Conservation (phyloP, 2,113 vertebrate species). For the Alces alces region DNA sequence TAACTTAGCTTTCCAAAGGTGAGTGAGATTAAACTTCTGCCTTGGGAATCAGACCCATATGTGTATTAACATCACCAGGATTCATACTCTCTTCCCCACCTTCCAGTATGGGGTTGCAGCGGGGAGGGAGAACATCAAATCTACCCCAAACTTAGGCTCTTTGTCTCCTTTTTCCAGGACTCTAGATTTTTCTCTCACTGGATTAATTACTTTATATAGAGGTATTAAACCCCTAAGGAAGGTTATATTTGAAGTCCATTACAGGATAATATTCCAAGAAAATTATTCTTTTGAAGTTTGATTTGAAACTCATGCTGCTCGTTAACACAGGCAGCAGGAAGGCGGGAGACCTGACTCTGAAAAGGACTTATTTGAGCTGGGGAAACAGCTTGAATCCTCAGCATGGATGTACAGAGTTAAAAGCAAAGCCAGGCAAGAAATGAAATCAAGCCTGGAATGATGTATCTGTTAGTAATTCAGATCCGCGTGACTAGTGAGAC, state of each 20-base stretch:
- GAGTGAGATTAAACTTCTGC: neutral
- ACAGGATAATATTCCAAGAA: conserved; percentile 53
- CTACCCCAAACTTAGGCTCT: neutral
- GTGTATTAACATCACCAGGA: neutral
- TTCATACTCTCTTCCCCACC: neutral
- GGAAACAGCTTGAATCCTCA: conserved; percentile 30
- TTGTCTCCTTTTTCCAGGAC: neutral
- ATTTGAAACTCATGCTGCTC: conserved; percentile 65
- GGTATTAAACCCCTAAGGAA: conserved; percentile 42
- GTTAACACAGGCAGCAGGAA: conserved; percentile 11
- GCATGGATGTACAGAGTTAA: neutral
- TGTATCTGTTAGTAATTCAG: conserved; percentile 61
- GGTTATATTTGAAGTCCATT: conserved; percentile 51
- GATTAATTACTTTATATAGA: conserved; percentile 29
- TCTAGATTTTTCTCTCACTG: neutral
- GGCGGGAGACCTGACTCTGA: conserved; percentile 16
- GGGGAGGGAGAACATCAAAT: neutral
- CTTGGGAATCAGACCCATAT: neutral
- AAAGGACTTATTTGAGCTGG: conserved; percentile 20
- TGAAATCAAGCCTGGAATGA: neutral
- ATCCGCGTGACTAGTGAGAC: neutral
- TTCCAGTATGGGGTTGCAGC: neutral
- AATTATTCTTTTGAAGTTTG: conserved; percentile 66
- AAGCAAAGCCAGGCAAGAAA: conserved; percentile 46
- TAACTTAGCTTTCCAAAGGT: neutral